Evolutionary conservation across 2,113 vertebrate genomes (phyloP), one percentile per base, ranked within the genome.

Genomic region (Microcebus lehilahytsara): DNA sequence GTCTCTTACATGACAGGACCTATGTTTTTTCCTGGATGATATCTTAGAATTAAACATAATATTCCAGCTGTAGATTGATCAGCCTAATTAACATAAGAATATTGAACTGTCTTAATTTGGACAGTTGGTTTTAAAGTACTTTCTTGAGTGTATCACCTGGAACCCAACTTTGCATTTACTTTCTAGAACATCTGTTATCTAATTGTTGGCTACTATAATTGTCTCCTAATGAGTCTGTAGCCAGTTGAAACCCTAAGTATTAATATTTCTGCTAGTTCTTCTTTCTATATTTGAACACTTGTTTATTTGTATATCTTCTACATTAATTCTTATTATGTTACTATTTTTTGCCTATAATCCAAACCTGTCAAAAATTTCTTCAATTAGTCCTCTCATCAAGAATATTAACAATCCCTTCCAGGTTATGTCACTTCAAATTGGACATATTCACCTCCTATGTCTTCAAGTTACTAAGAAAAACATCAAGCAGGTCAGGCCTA

Each of bases 361-460:
- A 95, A 96, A 93, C 27, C 40, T 87, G 40, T 86, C 88, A 90
- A 95, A 96, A 79, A 34, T 56, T 30, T 85, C 42, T 89, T 91
- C 17, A 92, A 69, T 78, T 25, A 17, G 14, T 80, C 93, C 60
- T 64, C 19, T 77, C 56, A 78, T 72, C 4, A 1, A 81, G 6
- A 51, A 62, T 58, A 72, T 95, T 72, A 72, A 27, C 83, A 83
- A 77, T 49, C 16, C 10, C 16, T 96, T 86, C 46, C n/a, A 67
- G 9, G 14, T 77, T 85, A 91, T 74, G 34, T 89, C 25, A 93
- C 32, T 95, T 81, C 72, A 16, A 60, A 56, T 79, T 85, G 30
- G 89, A 79, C 17, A 83, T 34, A 85, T 67, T 97, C 30, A 81
- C 11, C 3, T 64, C 19, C 3, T 77, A 22, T 34, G 17, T 83